Evolutionary conservation across 2,113 vertebrate species (phyloP).

Genomic region (Gallinago paraguaiae): DNA sequence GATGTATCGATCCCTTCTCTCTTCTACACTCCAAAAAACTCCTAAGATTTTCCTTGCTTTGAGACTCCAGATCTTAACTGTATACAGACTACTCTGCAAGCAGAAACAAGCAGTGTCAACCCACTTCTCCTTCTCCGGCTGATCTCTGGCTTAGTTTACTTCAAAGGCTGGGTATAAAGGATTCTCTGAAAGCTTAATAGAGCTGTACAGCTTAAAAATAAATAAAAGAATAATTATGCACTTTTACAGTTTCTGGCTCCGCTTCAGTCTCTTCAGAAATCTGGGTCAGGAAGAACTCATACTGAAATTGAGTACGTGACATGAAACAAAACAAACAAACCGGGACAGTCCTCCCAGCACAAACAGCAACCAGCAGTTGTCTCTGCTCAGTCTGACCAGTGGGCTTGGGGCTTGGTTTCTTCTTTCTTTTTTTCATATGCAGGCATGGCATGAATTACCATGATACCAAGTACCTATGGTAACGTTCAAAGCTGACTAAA

Average conservation of each 20-base stretch:
- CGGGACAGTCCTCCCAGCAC: background rate
- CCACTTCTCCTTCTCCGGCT: background rate
- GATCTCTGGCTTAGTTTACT: slow-evolving; percentile 48
- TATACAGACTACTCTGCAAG: background rate
- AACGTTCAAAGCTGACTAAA: slow-evolving; percentile 17
- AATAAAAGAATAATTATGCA: slow-evolving; percentile 62
- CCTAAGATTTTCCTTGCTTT: background rate
- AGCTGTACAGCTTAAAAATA: slow-evolving; percentile 56
- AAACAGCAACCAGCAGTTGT: background rate
- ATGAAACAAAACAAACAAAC: slow-evolving; percentile 23
- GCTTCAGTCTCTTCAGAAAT: slow-evolving; percentile 37
- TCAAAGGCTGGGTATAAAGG: slow-evolving; percentile 56
- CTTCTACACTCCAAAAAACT: background rate
- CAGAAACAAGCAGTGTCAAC: slow-evolving; percentile 7
- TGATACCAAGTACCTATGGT: background rate
- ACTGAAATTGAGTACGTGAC: slow-evolving; percentile 26
- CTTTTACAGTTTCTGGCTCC: slow-evolving; percentile 38
- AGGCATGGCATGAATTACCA: background rate
- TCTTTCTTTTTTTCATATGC: background rate
- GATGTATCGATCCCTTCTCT: background rate
- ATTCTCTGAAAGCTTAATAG: slow-evolving; percentile 56
- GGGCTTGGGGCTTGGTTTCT: background rate
- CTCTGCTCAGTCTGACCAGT: background rate
- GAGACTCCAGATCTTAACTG: background rate
- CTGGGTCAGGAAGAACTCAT: slow-evolving; percentile 38